Evolutionary conservation across 1,140 invertebrate genomes (phyloP), one percentile per base, ranked within the genome.

Genomic region (Drosophila triauraria): DNA sequence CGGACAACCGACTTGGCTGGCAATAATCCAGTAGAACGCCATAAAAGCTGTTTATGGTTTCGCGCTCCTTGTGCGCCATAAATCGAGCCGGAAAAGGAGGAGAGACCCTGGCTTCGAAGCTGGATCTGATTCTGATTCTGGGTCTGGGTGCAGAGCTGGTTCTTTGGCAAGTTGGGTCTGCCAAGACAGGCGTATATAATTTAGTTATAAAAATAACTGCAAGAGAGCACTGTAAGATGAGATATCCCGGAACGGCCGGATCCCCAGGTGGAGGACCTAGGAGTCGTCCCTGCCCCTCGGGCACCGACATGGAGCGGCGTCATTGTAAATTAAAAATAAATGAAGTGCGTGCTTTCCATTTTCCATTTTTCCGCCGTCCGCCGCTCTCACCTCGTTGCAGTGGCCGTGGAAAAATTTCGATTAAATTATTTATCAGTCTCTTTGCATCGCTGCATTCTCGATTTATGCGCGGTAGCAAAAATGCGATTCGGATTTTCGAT

Each of bases 41-140:
- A 91, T 91, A 91, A 91, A 91, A 91, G 88, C 88, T 91, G 88
- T 91, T 91, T 91, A 91, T 91, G 84, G 88, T 85, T 91, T 91
- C 90, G 88, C 88, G 88, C 88, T 91, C 88, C 88, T 90, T 91
- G 81, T 91, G 77, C 79, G 58, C 84, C 84, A 88, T 91, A 91
- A 91, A 91, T 91, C 90, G 79, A 64, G 53, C 63, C 56, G 81
- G 70, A 75, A 82, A 74, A 76, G 54, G 78, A 85, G 57, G 68
- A 78, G 75, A 61, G 40, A 35, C 64, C 46, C 27, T 25, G 48
- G 32, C 15, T 53, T 15, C 70, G 15, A 25, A 43, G 13, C 32
- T 50, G 76, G 46, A 71, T 70, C 76, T 63, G 65, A 40, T 54
- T 57, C 38, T 15, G 59, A 56, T 68, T 69, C 62, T 62, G 51